These are phyloP conservation scores for Yasuhikotakia modesta DNA, from an alignment of 2,797 vertebrate species.

Conservation along the genomic window DNA sequence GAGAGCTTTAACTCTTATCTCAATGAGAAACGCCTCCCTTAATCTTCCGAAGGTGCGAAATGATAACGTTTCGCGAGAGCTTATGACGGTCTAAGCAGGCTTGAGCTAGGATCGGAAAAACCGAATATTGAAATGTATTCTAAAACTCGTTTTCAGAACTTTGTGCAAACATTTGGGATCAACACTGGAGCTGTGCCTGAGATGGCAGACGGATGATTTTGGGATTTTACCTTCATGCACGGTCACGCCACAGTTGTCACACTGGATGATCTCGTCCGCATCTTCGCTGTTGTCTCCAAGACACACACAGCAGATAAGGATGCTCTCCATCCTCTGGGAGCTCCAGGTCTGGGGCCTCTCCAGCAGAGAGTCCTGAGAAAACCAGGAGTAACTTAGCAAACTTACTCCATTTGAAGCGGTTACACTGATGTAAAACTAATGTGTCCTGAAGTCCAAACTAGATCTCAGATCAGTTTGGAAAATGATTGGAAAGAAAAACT, in stretches of 20 bases:
- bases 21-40: not conserved
- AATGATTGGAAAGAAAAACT: not conserved
- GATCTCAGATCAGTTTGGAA: conserved; percentile 7
- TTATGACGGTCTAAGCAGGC: not conserved
- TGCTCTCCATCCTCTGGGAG: conserved; percentile 93
- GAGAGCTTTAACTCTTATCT: not conserved
- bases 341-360: conserved; percentile 93
- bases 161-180: conserved; percentile 35
- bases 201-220: not conserved
- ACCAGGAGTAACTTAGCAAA: conserved; percentile 49
- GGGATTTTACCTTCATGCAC: conserved; percentile 92
- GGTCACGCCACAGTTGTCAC: conserved; percentile 98
- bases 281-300: conserved; percentile 99
- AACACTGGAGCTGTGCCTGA: conserved; percentile 11
- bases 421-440: conserved; percentile 12
- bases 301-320: conserved; percentile 98
- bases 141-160: conserved; percentile 1
- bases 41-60: not conserved
- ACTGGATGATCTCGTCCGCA: conserved; percentile 98
- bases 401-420: not conserved
- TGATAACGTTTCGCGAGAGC: not conserved
- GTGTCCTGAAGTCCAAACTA: not conserved
- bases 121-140: not conserved
- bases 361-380: conserved; percentile 86
- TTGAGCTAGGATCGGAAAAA: not conserved